Evolutionary conservation across 2,113 vertebrate genomes (phyloP), one percentile per base, ranked within the genome.

Genomic region (Brachyhypopomus gauderio): DNA sequence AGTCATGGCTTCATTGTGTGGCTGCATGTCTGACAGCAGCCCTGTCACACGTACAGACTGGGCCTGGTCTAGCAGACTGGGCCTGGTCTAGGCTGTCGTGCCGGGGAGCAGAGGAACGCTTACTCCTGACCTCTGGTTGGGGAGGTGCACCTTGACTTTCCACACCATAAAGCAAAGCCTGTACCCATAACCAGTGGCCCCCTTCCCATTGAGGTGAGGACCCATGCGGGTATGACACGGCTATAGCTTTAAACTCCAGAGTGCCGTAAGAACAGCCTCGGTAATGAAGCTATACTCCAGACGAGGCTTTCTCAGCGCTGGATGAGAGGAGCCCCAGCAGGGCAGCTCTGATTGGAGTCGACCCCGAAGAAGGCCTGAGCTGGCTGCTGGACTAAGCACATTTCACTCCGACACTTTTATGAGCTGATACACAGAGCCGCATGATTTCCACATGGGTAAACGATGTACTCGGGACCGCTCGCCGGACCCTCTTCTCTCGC

Each of bases 401-500:
- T 88, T 91, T 88, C 86, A 87, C 87, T 72, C 69, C 83, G 89
- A 87, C 85, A 87, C 78, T 83, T 91, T 90, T 89, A 88, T 88
- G 86, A 86, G 87, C 84, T 87, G 87, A 90, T 90, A 89, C 88
- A 90, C 83, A 86, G 77, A 79, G 80, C 82, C 85, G 70, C 85
- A 80, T 87, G 86, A 81, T 85, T 89, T 88, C 84, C 85, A 78
- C 0, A 0, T 85, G 66, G 85, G 25, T 19, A 72, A 89, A 86
- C 84, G 80, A 56, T 87, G 88, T 82, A 86, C 67, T 56, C 69
- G 77, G 81, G 87, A 82, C 83, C 85, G 52, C 58, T 84, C 30
- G 23, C 73, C 3, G 17, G 23, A 56, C 23, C 25, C 60, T 59
- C 74, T 58, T 22, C 36, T 60, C 16, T 27, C 25, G 22, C 25